phyloP scores from a whole-genome alignment of 2,888 invertebrate genomes.

The Macropis europaea region DNA sequence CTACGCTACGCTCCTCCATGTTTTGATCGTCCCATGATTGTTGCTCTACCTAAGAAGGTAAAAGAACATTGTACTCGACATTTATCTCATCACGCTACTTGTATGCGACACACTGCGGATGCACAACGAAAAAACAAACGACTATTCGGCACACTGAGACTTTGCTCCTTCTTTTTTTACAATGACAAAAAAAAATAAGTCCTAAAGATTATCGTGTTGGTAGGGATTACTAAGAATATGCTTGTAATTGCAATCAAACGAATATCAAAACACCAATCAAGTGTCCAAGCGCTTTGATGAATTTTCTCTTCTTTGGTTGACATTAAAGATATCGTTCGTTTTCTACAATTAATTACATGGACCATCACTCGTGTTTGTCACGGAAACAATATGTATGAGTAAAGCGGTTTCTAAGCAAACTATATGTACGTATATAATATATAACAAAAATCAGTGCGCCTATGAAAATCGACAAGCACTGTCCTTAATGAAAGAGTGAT shows the following conservation, averaged over 20 bases:
- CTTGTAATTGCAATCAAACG: constrained; percentile 46
- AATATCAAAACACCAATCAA: constrained; percentile 57
- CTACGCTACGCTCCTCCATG: constrained; percentile 64
- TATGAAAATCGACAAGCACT: constrained; percentile 30
- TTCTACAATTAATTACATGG: constrained; percentile 10
- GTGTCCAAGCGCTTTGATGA: constrained; percentile 55
- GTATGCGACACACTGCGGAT: background rate
- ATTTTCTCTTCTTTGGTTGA: background rate
- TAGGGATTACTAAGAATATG: constrained; percentile 62
- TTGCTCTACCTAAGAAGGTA: constrained; percentile 62
- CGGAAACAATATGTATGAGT: background rate
- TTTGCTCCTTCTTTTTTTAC: constrained; percentile 3
- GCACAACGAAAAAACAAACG: constrained; percentile 22
- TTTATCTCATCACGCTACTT: background rate
- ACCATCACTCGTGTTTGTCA: constrained; percentile 40
- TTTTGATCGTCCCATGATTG: constrained; percentile 68
- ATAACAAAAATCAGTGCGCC: constrained; percentile 38
- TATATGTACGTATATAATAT: too few species aligned
- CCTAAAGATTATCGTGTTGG: constrained; percentile 17
- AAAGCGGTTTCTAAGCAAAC: background rate
- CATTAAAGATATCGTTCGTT: background rate
- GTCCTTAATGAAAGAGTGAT: constrained; percentile 12
- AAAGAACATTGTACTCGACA: background rate
- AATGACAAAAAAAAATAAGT: background rate
- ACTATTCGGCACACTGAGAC: constrained; percentile 47